Evolutionary conservation across 2,888 invertebrate species (phyloP), one percentile per base, ranked within the genome.

Genomic region (Xestobium rufovillosum): DNA sequence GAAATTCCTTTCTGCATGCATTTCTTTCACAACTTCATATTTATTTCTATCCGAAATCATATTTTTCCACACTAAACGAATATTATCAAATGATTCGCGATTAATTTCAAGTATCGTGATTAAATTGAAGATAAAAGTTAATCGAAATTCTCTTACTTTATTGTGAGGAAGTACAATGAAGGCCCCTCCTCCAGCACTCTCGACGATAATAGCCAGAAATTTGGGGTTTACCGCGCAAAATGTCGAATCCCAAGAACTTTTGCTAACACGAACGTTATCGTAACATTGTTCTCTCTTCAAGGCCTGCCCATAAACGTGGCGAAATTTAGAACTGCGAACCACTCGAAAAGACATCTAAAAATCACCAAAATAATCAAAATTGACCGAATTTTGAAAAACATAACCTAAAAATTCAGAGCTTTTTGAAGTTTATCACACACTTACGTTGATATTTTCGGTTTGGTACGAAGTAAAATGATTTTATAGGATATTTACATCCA

Each of bases 201-300:
- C 96, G 30, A 94, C 92, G 62, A 95, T 95, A 59, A 95, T 90
- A 49, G 96, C 95, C 63, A 96, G 72, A 71, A 94, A 95, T 69
- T 94, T 95, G 32, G 96, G 96, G 71, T 97, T 97, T 56, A 96
- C 95, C 51, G 94, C 91, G 74, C 95, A 96, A 69, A 96, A 96
- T 49, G 92, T 92, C 45, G 94, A 91, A 67, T 97, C 97, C 88
- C 96, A 96, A 35, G 95, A 94, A 63, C 94, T 94, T 68, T 95
- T 92, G 47, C 94, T 94, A 48, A 96, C 94, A 64, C 92, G 75
- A 59, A 97, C 83, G 69, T 94, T 94, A 71, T 97, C 96, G 72
- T 91, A 96, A 71, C 95, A 95, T 70, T 91, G 89, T 66, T 96
- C 95, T 66, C 95, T 78, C 71, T 94, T 91, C 53, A 88, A 71